These are phyloP conservation scores for Micoletzkya japonica DNA, from an alignment of 2,888 invertebrate genomes.

Conservation along the genomic window DNA sequence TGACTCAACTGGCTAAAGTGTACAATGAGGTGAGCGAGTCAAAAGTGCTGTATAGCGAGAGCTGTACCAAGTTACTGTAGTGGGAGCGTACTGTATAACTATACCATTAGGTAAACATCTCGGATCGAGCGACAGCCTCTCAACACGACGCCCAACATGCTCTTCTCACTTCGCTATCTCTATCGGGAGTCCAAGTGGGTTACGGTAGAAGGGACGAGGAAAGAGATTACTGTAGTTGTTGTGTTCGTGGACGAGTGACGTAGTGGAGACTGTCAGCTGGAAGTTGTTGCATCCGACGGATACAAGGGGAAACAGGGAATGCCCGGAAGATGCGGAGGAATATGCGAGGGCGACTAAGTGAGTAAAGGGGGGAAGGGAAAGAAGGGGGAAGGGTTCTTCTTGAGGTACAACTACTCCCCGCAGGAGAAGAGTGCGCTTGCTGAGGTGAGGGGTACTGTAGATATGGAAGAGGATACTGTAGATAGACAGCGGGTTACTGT, in stretches of 20 bases:
- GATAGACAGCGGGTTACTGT: not conserved
- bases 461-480: not conserved
- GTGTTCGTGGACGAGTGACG: slow-evolving; percentile 93
- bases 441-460: slow-evolving; percentile 72
- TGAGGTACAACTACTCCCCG: slow-evolving; percentile 88
- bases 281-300: slow-evolving; percentile 96
- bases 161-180: slow-evolving; percentile 84
- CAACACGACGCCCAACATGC: slow-evolving; percentile 88
- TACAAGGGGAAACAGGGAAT: slow-evolving; percentile 89
- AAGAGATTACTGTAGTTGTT: slow-evolving; percentile 75
- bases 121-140: slow-evolving; percentile 70
- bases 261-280: slow-evolving; percentile 79
- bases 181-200: slow-evolving; percentile 77
- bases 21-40: slow-evolving; percentile 71
- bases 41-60: too few relatives aligned
- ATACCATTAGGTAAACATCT: slow-evolving; percentile 40
- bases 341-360: slow-evolving; percentile 80
- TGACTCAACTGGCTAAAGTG: slow-evolving; percentile 89
- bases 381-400: too few relatives aligned
- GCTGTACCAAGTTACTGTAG: too few relatives aligned
- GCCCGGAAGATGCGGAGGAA: slow-evolving; percentile 88
- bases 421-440: slow-evolving; percentile 97
- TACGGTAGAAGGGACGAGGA: not conserved
- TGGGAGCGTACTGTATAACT: not conserved
- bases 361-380: too few relatives aligned